Evolutionary conservation across 2,888 invertebrate genomes (phyloP).

Genomic region (Tyria jacobaeae): DNA sequence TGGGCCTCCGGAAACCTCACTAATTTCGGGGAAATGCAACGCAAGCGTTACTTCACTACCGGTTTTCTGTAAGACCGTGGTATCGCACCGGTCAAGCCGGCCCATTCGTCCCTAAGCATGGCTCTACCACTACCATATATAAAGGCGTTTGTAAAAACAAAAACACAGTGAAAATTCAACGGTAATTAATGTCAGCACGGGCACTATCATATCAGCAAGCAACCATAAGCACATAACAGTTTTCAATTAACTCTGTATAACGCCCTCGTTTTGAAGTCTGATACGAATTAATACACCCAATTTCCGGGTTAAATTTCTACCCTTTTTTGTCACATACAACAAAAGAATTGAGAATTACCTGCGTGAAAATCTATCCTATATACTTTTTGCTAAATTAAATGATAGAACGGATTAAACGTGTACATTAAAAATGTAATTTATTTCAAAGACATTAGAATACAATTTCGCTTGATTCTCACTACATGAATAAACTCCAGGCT

Average conservation of each 20-base stretch:
- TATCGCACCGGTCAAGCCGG: too few species aligned
- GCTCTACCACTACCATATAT: not conserved
- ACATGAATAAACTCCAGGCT: constrained; percentile 30
- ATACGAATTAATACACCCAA: constrained; percentile 33
- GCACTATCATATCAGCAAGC: not conserved
- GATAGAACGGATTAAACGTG: constrained; percentile 9
- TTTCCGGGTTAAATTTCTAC: constrained; percentile 31
- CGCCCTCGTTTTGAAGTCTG: constrained; percentile 13
- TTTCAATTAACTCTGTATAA: constrained; percentile 9
- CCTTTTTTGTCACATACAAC: constrained; percentile 35
- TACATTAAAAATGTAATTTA: constrained; percentile 29
- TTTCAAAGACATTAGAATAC: constrained; percentile 21
- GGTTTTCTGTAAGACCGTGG: too few species aligned
- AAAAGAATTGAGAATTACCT: constrained; percentile 45
- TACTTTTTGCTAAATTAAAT: constrained; percentile 50
- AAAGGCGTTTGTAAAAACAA: not conserved
- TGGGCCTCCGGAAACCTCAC: too few species aligned
- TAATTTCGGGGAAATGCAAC: too few species aligned
- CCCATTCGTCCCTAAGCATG: too few species aligned
- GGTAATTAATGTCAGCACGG: too few species aligned
- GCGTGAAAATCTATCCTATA: constrained; percentile 46
- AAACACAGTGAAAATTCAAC: not conserved
- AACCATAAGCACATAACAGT: constrained; percentile 4
- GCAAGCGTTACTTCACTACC: too few species aligned
- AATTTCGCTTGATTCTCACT: constrained; percentile 35